phyloP scores from a whole-genome alignment of 2,113 vertebrate species.

The Sinocyclocheilus grahami region DNA sequence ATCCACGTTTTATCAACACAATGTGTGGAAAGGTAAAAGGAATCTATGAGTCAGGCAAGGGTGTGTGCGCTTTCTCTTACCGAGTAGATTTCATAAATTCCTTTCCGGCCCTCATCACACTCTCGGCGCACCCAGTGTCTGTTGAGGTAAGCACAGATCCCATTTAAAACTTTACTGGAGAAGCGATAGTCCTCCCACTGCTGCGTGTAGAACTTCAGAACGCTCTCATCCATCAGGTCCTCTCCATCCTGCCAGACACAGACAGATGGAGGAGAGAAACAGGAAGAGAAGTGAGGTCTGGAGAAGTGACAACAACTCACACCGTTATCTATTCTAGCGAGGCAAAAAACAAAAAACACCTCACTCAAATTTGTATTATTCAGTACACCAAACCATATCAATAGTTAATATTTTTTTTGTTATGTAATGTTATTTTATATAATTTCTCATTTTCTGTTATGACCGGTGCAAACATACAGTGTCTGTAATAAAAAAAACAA shows the following conservation, averaged over 20 bases:
- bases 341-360: background rate
- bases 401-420: background rate
- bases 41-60: background rate
- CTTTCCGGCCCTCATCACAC: slow-evolving; percentile 97
- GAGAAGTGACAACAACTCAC: background rate
- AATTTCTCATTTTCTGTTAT: background rate
- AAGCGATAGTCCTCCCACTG: slow-evolving; percentile 99
- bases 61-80: slow-evolving; percentile 70
- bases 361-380: background rate
- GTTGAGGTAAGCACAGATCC: slow-evolving; percentile 99
- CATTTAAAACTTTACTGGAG: slow-evolving; percentile 97
- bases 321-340: background rate
- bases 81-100: slow-evolving; percentile 98
- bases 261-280: slow-evolving; percentile 4
- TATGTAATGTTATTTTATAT: too few species aligned
- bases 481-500: too few species aligned
- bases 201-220: slow-evolving; percentile 97
- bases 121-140: slow-evolving; percentile 98
- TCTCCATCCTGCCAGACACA: slow-evolving; percentile 85
- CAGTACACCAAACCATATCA: background rate
- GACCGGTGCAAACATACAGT: background rate
- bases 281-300: background rate
- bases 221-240: slow-evolving; percentile 97
- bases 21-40: slow-evolving; percentile 17
- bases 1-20: background rate